Percentiles rank a stretch among this genome's conserved stretches.
Conservation (phyloP, 2,888 invertebrate species). For the Parochlus steinenii region DNA sequence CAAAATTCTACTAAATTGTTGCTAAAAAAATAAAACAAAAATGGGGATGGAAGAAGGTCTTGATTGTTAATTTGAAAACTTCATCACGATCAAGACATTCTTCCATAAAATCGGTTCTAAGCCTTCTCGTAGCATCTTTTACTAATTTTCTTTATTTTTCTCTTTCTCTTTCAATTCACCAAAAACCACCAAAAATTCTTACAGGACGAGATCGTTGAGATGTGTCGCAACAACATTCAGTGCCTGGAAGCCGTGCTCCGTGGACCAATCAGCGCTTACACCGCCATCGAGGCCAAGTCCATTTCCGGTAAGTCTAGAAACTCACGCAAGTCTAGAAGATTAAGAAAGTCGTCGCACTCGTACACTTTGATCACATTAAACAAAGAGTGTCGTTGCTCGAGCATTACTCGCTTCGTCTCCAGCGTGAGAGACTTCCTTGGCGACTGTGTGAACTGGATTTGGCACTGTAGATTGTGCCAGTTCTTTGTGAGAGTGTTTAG, state of each 20-base stretch:
- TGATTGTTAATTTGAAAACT: no score
- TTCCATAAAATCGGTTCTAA: no score
- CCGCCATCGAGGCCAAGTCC: slow-evolving; percentile 6
- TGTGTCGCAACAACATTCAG: slow-evolving; percentile 73
- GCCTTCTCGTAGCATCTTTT: not conserved
- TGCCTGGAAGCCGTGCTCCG: slow-evolving; percentile 56
- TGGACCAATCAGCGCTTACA: slow-evolving; percentile 20
- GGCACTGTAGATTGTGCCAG: no score
- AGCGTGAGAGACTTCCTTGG: slow-evolving; percentile 26
- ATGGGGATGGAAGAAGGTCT: no score
- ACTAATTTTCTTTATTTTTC: not conserved
- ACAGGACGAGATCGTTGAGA: slow-evolving; percentile 69
- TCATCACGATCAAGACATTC: no score
- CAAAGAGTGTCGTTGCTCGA: slow-evolving; percentile 27
- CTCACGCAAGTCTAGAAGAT: slow-evolving; percentile 12
- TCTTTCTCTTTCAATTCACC: slow-evolving; percentile 11
- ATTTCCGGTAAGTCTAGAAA: slow-evolving; percentile 21
- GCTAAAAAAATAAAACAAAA: no score
- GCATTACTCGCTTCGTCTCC: slow-evolving; percentile 29
- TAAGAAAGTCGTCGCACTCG: not conserved
- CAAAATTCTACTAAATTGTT: no score
- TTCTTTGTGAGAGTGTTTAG: no score
- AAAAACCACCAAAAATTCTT: no score
- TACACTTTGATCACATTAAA: slow-evolving; percentile 13
- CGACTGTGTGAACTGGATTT: no score